These are phyloP conservation scores for Pluvialis apricaria DNA, from an alignment of 2,113 vertebrate species.

Conservation along the genomic window DNA sequence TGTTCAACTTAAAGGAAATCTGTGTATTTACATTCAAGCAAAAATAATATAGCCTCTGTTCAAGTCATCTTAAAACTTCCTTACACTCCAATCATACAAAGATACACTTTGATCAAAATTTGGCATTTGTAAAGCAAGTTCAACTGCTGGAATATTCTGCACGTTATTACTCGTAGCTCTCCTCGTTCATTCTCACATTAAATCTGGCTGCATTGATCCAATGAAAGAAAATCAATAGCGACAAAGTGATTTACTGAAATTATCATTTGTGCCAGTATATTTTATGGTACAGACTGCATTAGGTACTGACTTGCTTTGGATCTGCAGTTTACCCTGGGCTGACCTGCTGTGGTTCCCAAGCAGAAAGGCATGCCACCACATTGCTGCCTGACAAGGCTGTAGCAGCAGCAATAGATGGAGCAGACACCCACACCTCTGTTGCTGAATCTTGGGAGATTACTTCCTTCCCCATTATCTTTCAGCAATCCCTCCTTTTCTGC, in stretches of 20 bases:
- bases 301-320: neutral
- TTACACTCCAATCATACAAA: neutral
- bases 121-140: neutral
- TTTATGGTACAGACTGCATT: neutral
- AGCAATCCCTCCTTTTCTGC: neutral
- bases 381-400: fast-evolving
- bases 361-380: neutral
- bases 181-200: neutral
- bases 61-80: neutral
- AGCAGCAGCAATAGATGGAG: fast-evolving
- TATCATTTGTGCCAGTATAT: neutral
- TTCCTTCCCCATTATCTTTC: neutral
- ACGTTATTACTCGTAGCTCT: neutral
- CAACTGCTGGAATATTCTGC: neutral
- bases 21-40: neutral
- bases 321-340: neutral
- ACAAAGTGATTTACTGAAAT: neutral
- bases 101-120: neutral
- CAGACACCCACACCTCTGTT: neutral
- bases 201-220: neutral
- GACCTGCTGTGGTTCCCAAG: neutral
- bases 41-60: constrained; percentile 8
- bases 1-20: neutral
- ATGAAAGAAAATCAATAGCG: neutral
- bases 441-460: neutral